Evolutionary conservation across 1,140 invertebrate genomes (phyloP), one percentile per base, ranked within the genome.

Genomic region (Trichoplusia ni): DNA sequence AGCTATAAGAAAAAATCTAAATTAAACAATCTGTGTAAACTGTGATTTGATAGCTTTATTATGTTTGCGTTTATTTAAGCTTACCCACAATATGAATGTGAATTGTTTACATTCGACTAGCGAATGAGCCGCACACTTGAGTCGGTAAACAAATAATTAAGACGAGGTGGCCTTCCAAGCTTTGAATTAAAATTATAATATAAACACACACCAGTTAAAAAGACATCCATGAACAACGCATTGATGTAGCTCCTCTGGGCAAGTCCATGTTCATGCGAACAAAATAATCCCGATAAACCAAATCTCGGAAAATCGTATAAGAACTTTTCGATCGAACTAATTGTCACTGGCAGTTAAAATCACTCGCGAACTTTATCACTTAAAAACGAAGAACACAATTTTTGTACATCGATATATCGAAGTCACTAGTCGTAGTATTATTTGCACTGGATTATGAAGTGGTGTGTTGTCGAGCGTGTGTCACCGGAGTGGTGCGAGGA

Each of bases 201-300:
- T 69, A 69, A 76, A 77, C 80, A 90, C 87, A 85, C 86, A 90
- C 87, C 87, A 78, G 81, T 89, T 89, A 89, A 89, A 86, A 87
- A 83, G 84, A 89, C 87, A 89, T 90, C 87, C 87, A 90, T 90
- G 87, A 90, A 90, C 86, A 90, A 83, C 65, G 83, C 87, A 90
- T 90, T 89, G 87, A 89, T 80, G 82, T 84, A 67, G 77, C 76
- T 87, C 79, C 82, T 82, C 74, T 65, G 73, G 72, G 77, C 79
- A 90, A 90, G 87, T 87, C 83, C 87, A 90, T 90, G 82, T 87
- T 89, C 84, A 87, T 85, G 63, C 77, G 69, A 76, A 79, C 80
- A 79, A 81, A 67, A 73, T 71, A 58, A 64, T 76, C 73, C 71
- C 67, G 65, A 73, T 70, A 64, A 51, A 47, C 56, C 46, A 75